phyloP scores from a whole-genome alignment of 64 coral and sea anemone genomes.

The Acropora yongei region DNA sequence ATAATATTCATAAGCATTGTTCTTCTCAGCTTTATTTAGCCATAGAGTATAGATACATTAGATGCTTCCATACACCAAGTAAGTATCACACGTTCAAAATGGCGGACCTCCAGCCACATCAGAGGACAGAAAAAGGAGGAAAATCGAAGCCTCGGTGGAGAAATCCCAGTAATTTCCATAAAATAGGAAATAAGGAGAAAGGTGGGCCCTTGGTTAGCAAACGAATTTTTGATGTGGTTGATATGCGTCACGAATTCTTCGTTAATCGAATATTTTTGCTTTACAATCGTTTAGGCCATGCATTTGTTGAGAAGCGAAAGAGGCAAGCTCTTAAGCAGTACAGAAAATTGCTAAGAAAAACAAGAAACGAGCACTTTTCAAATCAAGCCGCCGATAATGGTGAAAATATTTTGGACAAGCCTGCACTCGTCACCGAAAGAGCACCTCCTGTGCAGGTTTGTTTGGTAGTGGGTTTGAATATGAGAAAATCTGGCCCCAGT shows the following conservation, averaged over 20 bases:
- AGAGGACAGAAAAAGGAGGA: not conserved
- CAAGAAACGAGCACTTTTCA: slow-evolving; percentile 35
- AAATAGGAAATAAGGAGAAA: slow-evolving; percentile 50
- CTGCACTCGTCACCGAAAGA: not conserved
- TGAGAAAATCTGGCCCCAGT: too few relatives aligned
- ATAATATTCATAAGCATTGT: too few relatives aligned
- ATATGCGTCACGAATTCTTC: not conserved
- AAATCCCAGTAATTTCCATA: slow-evolving; percentile 11
- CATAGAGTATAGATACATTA: too few relatives aligned
- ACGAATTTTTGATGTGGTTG: not conserved
- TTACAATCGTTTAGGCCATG: slow-evolving; percentile 60
- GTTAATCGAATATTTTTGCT: too few relatives aligned
- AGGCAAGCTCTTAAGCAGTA: slow-evolving; percentile 78
- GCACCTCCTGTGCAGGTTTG: not conserved
- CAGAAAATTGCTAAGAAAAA: slow-evolving; percentile 81
- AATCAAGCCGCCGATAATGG: not conserved
- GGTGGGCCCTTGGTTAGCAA: not conserved
- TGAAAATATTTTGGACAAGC: not conserved
- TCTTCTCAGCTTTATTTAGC: too few relatives aligned
- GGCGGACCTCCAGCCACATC: not conserved
- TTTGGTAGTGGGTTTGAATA: not conserved
- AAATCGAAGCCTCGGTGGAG: slow-evolving; percentile 50
- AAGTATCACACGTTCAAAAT: slow-evolving; percentile 11
- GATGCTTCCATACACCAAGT: too few relatives aligned
- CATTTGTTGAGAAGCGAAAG: slow-evolving; percentile 79